Conservation (phyloP, 2,888 invertebrate species). For the Salpingus planirostris region DNA sequence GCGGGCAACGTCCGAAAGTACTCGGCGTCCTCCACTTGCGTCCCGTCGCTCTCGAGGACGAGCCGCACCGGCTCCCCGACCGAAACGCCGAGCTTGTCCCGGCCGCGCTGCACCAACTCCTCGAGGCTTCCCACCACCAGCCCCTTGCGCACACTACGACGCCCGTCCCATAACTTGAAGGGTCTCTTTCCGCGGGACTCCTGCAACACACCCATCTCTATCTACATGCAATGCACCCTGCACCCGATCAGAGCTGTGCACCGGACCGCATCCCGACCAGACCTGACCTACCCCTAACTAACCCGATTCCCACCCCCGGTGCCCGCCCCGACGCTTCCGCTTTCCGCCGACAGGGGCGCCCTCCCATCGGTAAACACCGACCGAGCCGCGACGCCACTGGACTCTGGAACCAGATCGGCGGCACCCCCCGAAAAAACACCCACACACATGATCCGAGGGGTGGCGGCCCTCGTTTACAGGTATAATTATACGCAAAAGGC, state of each 20-base stretch:
- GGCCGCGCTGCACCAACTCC: slow-evolving; percentile 61
- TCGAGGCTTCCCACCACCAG: slow-evolving; percentile 87
- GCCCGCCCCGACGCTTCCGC: slow-evolving; percentile 14
- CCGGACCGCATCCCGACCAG: slow-evolving; percentile 28
- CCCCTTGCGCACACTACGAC: slow-evolving; percentile 87
- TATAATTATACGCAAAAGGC: no score
- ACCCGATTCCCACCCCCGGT: slow-evolving; percentile 23
- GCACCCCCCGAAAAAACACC: background rate
- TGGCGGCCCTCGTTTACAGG: no score
- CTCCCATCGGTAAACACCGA: slow-evolving; percentile 19
- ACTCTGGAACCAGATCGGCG: slow-evolving; percentile 5
- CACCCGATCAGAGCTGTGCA: slow-evolving; percentile 17
- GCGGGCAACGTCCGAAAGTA: slow-evolving; percentile 91
- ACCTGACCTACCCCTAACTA: slow-evolving; percentile 36
- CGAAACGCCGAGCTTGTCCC: slow-evolving; percentile 83
- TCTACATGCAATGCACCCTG: slow-evolving; percentile 4
- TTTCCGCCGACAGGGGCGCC: no score
- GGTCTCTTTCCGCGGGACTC: slow-evolving; percentile 93
- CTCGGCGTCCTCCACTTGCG: slow-evolving; percentile 93
- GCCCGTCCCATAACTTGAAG: slow-evolving; percentile 95
- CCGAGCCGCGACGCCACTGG: slow-evolving; percentile 4
- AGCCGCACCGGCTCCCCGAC: slow-evolving; percentile 80
- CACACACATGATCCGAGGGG: no score
- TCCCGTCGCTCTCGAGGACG: slow-evolving; percentile 92
- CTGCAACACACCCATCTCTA: slow-evolving; percentile 48